Percentiles rank a stretch among this genome's conserved stretches.
These are phyloP conservation scores for Daboia siamensis DNA, from an alignment of 2,113 vertebrate species.

Conservation along the genomic window DNA sequence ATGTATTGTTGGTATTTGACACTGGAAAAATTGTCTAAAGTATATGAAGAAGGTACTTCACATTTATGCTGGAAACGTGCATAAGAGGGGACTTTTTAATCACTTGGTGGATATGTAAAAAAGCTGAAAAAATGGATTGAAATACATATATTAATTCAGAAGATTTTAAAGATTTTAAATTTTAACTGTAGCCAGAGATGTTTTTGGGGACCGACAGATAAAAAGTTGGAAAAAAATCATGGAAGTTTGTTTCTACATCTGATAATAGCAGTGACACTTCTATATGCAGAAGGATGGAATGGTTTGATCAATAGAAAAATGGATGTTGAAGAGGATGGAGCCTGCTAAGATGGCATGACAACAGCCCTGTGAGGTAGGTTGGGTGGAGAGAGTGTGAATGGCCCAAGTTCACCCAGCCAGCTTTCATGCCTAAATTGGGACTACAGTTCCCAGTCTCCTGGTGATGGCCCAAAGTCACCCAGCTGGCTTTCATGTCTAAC, in stretches of 20 bases:
- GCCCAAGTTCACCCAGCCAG: neutral
- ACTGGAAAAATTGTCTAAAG: neutral
- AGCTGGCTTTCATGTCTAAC: too few relatives aligned
- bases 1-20: neutral
- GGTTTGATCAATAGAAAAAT: neutral
- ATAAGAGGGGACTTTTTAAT: neutral
- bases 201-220: neutral
- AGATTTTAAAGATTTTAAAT: neutral
- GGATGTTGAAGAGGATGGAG: neutral
- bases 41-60: neutral
- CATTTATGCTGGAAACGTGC: neutral
- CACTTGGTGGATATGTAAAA: neutral
- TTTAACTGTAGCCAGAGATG: neutral
- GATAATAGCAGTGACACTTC: neutral
- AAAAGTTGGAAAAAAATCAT: neutral
- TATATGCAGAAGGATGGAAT: neutral
- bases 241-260: neutral
- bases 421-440: neutral
- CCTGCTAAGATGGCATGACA: neutral
- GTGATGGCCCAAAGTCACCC: too few relatives aligned
- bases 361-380: neutral
- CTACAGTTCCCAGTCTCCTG: too few relatives aligned
- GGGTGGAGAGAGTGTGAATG: neutral
- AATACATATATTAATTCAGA: neutral
- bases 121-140: neutral